These are phyloP conservation scores for Alosa alosa DNA, from an alignment of 2,113 vertebrate species.

Conservation along the genomic window DNA sequence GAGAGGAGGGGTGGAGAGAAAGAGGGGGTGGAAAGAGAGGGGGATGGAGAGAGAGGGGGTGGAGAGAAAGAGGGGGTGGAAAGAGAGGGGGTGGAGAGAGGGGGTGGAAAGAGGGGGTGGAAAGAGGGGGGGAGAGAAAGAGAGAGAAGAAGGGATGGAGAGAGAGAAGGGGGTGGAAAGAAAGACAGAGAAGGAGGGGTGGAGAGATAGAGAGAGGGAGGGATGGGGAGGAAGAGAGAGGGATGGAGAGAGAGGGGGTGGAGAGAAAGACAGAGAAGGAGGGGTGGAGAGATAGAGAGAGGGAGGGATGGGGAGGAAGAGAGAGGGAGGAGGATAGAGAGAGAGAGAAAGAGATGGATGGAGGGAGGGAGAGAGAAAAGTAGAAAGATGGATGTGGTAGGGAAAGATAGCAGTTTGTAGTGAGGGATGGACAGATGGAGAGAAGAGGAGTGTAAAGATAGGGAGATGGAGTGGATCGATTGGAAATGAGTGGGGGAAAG, in stretches of 20 bases:
- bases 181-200: neutral
- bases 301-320: neutral
- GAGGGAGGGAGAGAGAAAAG: neutral
- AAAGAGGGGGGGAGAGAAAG: neutral
- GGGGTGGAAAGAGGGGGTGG: neutral
- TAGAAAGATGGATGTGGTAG: neutral
- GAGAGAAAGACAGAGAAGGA: too few species aligned
- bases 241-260: neutral
- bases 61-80: neutral
- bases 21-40: too few species aligned
- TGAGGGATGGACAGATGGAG: neutral
- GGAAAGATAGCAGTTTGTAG: neutral
- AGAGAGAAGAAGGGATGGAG: neutral
- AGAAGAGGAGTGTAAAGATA: neutral
- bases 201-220: neutral
- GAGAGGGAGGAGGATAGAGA: neutral
- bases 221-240: too few species aligned
- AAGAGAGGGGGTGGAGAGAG: neutral
- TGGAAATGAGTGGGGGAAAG: neutral
- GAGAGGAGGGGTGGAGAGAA: too few species aligned
- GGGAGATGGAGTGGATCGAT: neutral
- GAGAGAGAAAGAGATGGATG: neutral
- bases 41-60: too few species aligned
- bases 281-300: neutral
- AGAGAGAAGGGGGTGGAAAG: too few species aligned